Evolutionary conservation across 2,797 vertebrate species (phyloP), one percentile per base, ranked within the genome.

Genomic region (Pterois miles): DNA sequence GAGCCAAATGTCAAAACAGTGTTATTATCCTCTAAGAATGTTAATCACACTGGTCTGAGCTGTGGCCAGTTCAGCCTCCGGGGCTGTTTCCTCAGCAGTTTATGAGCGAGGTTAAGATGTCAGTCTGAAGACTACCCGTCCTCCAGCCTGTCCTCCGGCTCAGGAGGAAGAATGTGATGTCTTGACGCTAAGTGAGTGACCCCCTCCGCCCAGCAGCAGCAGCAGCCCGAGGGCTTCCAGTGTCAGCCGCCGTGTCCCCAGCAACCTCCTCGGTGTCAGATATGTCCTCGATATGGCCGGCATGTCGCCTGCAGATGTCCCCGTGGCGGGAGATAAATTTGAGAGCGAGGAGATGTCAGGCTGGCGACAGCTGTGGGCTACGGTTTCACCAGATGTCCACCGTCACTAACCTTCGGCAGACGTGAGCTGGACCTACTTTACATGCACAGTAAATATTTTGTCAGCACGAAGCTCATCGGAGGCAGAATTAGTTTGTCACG

Each of bases 341-440:
- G 96, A 96, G 93, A 92, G 89, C 93, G 91, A 94, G 89, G 95
- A 95, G 96, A 96, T 95, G 96, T 96, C 96, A 96, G 91, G 92
- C 95, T 85, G 94, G 94, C 89, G 94, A 96, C 97, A 97, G 97
- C 96, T 96, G 95, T 95, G 91, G 93, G 94, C 92, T 97, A 95
- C 90, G 91, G 85, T 97, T 97, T 97, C 97, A 97, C 96, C 97
- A 97, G 97, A 97, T 97, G 96, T 96, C 96, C 81, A 68, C 60
- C 34, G 73, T 89, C 82, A 85, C 90, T 96, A 96, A 97, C 96
- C 94, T 95, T 90, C 93, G 86, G 88, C 63, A 6, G 76, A 72
- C 92, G 90, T 90, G 89, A 91, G 86, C 80, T 71, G 87, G 62
- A 81, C 34, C 67, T 68, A 76, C 83, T 91, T 88, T 78, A 83